These are phyloP conservation scores for Drosophila fuyamai DNA, from an alignment of 1,140 invertebrate species.

Conservation along the genomic window DNA sequence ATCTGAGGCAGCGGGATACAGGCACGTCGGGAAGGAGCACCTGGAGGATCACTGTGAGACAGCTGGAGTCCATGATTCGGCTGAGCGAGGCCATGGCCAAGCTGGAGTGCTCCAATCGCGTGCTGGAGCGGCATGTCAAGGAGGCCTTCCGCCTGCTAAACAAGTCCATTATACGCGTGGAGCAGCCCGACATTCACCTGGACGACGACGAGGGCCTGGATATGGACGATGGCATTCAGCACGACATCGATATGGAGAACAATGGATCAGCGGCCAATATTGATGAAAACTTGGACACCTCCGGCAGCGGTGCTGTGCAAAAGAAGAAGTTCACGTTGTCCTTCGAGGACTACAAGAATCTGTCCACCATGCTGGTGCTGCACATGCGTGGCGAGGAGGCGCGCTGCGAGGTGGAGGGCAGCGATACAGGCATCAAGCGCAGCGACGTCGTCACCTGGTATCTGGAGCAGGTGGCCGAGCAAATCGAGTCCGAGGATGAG, in stretches of 20 bases:
- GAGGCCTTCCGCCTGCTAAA: slow-evolving; percentile 97
- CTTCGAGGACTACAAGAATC: slow-evolving; percentile 97
- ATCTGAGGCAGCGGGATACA: slow-evolving; percentile 93
- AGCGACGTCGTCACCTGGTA: slow-evolving; percentile 98
- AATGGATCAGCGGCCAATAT: slow-evolving; percentile 74
- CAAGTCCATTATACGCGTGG: slow-evolving; percentile 98
- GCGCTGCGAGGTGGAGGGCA: slow-evolving; percentile 88
- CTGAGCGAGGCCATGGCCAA: slow-evolving; percentile 98
- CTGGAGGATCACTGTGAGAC: slow-evolving; percentile 99
- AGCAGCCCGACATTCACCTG: slow-evolving; percentile 98
- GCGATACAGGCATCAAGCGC: slow-evolving; percentile 89
- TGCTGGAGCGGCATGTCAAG: slow-evolving; percentile 94
- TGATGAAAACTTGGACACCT: slow-evolving; percentile 40
- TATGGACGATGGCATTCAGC: slow-evolving; percentile 62
- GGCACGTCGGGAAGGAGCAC: slow-evolving; percentile 90
- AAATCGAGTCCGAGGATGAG: slow-evolving; percentile 96
- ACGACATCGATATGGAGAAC: slow-evolving; percentile 77
- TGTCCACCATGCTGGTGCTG: slow-evolving; percentile 96
- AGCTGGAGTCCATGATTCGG: slow-evolving; percentile 98
- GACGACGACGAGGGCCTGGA: slow-evolving; percentile 90
- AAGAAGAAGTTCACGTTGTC: slow-evolving; percentile 96
- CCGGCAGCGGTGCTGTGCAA: slow-evolving; percentile 34
- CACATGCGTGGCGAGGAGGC: slow-evolving; percentile 95
- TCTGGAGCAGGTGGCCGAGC: slow-evolving; percentile 93
- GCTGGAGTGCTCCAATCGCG: slow-evolving; percentile 96